phyloP scores from a whole-genome alignment of 2,113 vertebrate species.

The Petroica traversi region DNA sequence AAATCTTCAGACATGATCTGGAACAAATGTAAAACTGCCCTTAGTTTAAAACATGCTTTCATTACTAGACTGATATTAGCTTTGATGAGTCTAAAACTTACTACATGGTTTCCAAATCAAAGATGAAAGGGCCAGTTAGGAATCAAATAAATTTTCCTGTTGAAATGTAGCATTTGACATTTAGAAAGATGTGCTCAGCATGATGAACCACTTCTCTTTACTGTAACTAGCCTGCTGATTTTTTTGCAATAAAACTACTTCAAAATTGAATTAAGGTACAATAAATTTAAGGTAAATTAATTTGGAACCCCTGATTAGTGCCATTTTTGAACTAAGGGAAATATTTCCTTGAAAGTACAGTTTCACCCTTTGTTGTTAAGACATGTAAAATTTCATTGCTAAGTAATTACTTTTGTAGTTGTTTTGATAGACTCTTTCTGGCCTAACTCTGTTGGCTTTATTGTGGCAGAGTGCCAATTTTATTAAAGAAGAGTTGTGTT shows the following conservation, averaged over 20 bases:
- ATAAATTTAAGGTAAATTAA: conserved; percentile 50
- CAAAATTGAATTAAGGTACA: conserved; percentile 25
- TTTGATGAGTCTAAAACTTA: conserved; percentile 70
- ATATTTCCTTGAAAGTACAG: not conserved
- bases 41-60: conserved; percentile 42
- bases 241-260: conserved; percentile 39
- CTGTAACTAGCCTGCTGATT: conserved; percentile 23
- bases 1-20: conserved; percentile 27
- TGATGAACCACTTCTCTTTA: conserved; percentile 30
- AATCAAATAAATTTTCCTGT: conserved; percentile 68
- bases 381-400: conserved; percentile 75
- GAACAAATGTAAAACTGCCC: conserved; percentile 38
- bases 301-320: conserved; percentile 11
- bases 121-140: conserved; percentile 64
- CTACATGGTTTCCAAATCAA: conserved; percentile 60
- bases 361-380: conserved; percentile 59
- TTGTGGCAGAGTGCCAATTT: conserved; percentile 76
- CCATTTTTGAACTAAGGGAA: conserved; percentile 22
- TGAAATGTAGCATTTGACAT: conserved; percentile 58
- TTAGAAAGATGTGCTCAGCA: conserved; percentile 52
- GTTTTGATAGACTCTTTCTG: conserved; percentile 78
- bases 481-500: conserved; percentile 74
- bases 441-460: conserved; percentile 72
- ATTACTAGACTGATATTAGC: conserved; percentile 51
- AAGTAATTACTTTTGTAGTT: conserved; percentile 78